Evolutionary conservation across 1,140 invertebrate genomes (phyloP), one percentile per base, ranked within the genome.

Genomic region (Drosophila pallidifrons): DNA sequence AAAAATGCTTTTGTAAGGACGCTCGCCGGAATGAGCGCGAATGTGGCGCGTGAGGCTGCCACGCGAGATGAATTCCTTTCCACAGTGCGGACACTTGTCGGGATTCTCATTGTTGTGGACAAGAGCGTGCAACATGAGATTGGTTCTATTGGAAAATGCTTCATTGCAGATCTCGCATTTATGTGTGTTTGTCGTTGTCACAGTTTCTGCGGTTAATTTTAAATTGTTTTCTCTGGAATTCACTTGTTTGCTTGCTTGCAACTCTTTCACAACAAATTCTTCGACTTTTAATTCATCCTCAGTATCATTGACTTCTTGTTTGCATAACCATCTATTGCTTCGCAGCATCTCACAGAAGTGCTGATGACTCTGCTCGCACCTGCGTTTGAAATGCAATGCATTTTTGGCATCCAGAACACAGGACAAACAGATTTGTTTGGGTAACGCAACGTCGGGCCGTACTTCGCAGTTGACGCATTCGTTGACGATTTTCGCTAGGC

Each of bases 41-140:
- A 97, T 98, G 94, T 99, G 99, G 93, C 99, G 98, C n/a, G 98
- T 98, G 87, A 99, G 95, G 94, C 99, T 99, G 79, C 98, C 99
- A 91, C 97, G 98, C 94, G 99, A 99, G 85, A 98, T 98, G 94
- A 99, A 99, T 71, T 98, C 97, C 94, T 99, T 99, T 81, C 96
- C 96, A 94, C 98, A 99, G 93, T 99, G 98, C 28, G 97, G 96
- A 94, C 99, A 99, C 93, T 99, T 99, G 95, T 99, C 99, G 32
- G 98, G 98, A 94, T 99, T 97, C 93, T 99, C 98, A 79, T 98
- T 96, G 95, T 99, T 98, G 94, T 99, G 98, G 85, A 98, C 96
- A 94, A 99, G 98, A 73, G 97, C 98, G 94, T 99, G 98, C 65
- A 99, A 95, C 93, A 99, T 97, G 82, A 99, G 95, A 93, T 99